Percentiles rank a stretch among this genome's conserved stretches.
These are phyloP conservation scores for Stenodema calcarata DNA, from an alignment of 2,888 invertebrate genomes.

Conservation along the genomic window DNA sequence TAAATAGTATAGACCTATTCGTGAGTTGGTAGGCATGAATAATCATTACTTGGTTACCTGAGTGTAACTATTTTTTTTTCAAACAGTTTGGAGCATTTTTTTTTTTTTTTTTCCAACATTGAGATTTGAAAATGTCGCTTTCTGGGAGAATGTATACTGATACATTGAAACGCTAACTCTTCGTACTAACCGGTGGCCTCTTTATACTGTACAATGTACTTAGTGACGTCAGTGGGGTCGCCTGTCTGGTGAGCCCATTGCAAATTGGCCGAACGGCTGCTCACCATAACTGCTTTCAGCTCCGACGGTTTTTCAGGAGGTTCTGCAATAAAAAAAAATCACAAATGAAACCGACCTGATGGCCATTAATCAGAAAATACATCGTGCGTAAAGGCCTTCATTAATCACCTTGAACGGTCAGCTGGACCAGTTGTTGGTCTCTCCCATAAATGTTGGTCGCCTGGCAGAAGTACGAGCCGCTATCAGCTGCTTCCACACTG, in stretches of 20 bases:
- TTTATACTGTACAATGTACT: conserved; percentile 73
- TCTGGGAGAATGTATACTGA: too few relatives aligned
- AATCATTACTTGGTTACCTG: too few relatives aligned
- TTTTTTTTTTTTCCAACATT: too few relatives aligned
- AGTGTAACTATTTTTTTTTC: too few relatives aligned
- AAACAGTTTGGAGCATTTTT: too few relatives aligned
- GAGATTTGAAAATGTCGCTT: too few relatives aligned
- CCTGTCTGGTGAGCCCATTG: conserved; percentile 79
- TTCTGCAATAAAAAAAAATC: conserved; percentile 63
- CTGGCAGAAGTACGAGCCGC: conserved; percentile 79
- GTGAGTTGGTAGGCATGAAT: too few relatives aligned
- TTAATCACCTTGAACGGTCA: conserved; percentile 70
- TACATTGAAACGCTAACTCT: too few relatives aligned
- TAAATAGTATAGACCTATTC: too few relatives aligned
- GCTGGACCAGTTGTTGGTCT: conserved; percentile 74
- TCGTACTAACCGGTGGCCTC: conserved; percentile 61
- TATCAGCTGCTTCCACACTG: conserved; percentile 73
- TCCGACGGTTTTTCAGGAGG: conserved; percentile 75
- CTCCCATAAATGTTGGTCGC: conserved; percentile 77
- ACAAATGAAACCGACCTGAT: not conserved
- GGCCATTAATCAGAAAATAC: too few relatives aligned
- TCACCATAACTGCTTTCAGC: conserved; percentile 72
- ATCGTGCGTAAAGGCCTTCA: too few relatives aligned
- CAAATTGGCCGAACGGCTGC: conserved; percentile 75
- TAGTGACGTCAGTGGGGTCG: conserved; percentile 74